Base-by-base conservation (phyloP, 2,113 vertebrate species). In the Tichodroma muraria region DNA sequence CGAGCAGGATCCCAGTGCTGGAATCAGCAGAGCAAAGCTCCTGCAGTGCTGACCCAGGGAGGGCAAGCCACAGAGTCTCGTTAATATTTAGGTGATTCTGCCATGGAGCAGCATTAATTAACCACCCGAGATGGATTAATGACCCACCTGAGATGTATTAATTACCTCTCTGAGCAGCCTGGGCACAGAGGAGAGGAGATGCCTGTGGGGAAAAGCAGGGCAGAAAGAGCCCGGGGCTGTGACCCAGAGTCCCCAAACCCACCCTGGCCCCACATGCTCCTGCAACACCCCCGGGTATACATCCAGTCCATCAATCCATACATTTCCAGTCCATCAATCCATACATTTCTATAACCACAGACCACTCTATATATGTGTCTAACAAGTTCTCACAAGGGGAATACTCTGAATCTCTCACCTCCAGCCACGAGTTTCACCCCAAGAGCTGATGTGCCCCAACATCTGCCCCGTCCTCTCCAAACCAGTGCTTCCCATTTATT, bases 351-450 rank as follows among this genome's bases (percentile, higher is more conserved):
- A 0, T 11, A 47, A 18, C 17, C 33, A 1, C 8, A 24, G 9
- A 4, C 17, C 30, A 15, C 3, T 37, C 24, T 15, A 0, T 0
- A 0, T 2, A 1, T 5, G 4, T 42, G 20, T 7, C 31, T 23
- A 6, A 15, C 2, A 6, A 37, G 15, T 6, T 6, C 56, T 47
- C 2, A 1, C 11, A 17, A 56, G 24, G 40, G 13, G 13, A n/a
- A 9, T 3, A 0, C 27, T 35, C 76, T 10, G 33, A 66, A 35
- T 16, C 11, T 54, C 0, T 0, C 33, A 5, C 8, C n/a, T 38
- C 33, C 44, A 27, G 65, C 25, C 44, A 8, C 0, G 3, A 47
- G 13, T 56, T 4, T 22, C 35, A 45, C 30, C 53, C 49, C 56
- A 17, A n/a, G 70, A 72, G 25, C 13, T 1, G 6, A 6, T 8